Evolutionary conservation across 30 jellyfish, hydroid and myxozoan genomes (phyloP), one percentile per base, ranked within the genome.

Genomic region (Aurelia sp.): DNA sequence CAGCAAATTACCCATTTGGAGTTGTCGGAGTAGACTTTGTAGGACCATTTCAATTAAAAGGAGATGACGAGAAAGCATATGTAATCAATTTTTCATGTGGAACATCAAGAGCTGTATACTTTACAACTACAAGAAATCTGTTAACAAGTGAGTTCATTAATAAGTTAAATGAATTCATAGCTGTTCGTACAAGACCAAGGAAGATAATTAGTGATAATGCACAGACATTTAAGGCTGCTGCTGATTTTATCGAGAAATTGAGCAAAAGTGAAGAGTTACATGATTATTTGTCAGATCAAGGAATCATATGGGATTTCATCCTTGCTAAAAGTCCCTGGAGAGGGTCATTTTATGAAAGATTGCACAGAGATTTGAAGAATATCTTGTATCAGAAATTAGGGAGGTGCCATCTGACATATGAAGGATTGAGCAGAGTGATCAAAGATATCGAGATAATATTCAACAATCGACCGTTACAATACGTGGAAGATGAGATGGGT

Each of bases 121-220:
- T 80, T 22, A 20, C 90, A 5, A 67, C 81, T 6, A 67, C 72
- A 63, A 63, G 35, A 72, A 80, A 21, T 22, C 12, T 80, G 71
- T 12, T 21, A 8, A 31, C 81, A 5, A 31, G 81, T 5, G 82
- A 80, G 33, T 80, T 63, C 62, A 63, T 80, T 35, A 81, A 64
- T 38, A 80, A 80, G 82, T 44, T 80, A 19, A 80, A 80, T 65
- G 90, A 63, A 67, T 80, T 80, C 41, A 80, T 62, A 20, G 71
- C 90, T 30, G 81, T 51, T 31, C 70, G 60, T 19, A 27, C 81
- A 67, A 63, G 90, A 67, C 90, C 90, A 64, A 41, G 47, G 18
- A 47, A 80, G 18, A 80, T 80, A 31, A 44, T 80, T 6, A 80
- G 90, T 80, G 90, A 80, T 18, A 80, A 80, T 78, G 89, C 89